Evolutionary conservation across 1,140 invertebrate genomes (phyloP).

Genomic region (Dufourea novaeangliae): DNA sequence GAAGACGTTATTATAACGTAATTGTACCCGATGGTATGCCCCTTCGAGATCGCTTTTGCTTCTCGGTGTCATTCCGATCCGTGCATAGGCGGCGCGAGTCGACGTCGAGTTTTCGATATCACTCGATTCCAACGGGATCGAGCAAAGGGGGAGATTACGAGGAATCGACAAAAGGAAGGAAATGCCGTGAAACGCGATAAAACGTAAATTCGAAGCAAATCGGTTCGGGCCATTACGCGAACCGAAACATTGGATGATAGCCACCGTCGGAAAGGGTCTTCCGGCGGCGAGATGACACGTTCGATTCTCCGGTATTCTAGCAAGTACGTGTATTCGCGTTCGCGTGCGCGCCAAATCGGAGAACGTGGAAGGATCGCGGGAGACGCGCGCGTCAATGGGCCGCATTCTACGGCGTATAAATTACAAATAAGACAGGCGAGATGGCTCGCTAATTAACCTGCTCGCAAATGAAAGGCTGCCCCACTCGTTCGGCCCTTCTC

Average conservation of each 20-base stretch:
- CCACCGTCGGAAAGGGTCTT: neutral
- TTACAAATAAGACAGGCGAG: conserved; percentile 73
- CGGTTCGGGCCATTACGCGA: neutral
- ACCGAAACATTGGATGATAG: neutral
- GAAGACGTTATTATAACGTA: conserved; percentile 68
- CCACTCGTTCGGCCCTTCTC: conserved; percentile 44
- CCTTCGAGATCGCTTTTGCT: conserved; percentile 32
- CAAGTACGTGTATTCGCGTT: conserved; percentile 7
- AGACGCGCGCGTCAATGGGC: conserved; percentile 64
- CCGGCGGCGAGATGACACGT: neutral
- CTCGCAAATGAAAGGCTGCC: conserved; percentile 71
- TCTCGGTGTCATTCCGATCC: conserved; percentile 36
- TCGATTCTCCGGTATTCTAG: neutral
- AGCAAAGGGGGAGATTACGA: neutral
- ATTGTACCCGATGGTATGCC: conserved; percentile 65
- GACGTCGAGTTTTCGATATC: neutral
- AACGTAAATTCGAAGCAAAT: conserved; percentile 2
- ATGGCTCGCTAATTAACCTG: conserved; percentile 75
- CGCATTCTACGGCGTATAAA: conserved; percentile 70
- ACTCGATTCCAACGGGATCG: neutral
- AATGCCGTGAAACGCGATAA: neutral
- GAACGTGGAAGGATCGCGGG: conserved; percentile 27
- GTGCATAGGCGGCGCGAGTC: conserved; percentile 45
- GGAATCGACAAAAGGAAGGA: neutral
- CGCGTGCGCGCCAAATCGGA: neutral